Evolutionary conservation across 1,140 invertebrate genomes (phyloP), one percentile per base, ranked within the genome.

Genomic region (Orchesella cincta): DNA sequence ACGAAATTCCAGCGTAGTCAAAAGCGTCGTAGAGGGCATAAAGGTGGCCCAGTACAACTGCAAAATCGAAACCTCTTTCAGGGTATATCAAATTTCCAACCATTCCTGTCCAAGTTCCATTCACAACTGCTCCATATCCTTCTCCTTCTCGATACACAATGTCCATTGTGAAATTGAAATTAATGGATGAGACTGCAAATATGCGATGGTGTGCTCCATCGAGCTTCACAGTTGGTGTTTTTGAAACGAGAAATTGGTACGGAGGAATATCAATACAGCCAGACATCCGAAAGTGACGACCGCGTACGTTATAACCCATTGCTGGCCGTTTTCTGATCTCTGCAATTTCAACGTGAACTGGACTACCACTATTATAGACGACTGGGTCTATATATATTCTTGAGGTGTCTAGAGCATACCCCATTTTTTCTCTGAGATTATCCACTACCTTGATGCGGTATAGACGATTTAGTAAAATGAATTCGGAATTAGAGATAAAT

Each of bases 21-120:
- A 71, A 71, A 8, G 2, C 26, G 3, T 12, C 12, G 31, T 34
- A 71, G 29, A 34, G 26, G 31, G 31, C 33, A 20, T 77, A 12
- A 39, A 70, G 18, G 34, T 73, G 0, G 0, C 18, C 28, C 14
- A 77, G 33, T 20, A n/a, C 29, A 1, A 73, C 33, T 0, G 39
- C 33, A 16, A 77, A 20, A 39, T 77, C 70, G 23, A 39, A 73
- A 73, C 73, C 73, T 29, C 76, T 70, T 14, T 77, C 76, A 1
- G 46, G 14, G 34, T 77, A 77, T 36, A 73, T 39, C 3, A 77
- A 20, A 39, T 77, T 70, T 0, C 70, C 26, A 28, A 46, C 36
- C 76, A 77, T 73, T n/a, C 76, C 76, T 20, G 20, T 34, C 76
- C 76, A 77, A 34, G 76, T 77, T 0, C 76, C 76, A 64, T 77